Conservation (phyloP, 2,113 vertebrate species). For the Pelvicachromis taeniatus region DNA sequence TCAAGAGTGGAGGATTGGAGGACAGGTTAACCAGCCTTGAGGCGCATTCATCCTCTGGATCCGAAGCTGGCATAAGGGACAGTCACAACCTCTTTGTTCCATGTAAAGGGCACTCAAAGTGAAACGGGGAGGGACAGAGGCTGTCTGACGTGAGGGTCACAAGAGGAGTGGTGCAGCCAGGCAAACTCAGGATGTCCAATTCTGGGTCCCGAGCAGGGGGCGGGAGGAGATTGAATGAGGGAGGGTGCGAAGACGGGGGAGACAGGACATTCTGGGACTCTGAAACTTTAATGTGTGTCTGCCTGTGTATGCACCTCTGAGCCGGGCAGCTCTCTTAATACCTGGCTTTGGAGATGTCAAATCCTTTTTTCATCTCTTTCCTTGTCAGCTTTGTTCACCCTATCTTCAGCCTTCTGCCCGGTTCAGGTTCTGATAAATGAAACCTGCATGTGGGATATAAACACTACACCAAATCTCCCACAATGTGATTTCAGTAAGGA, state of each 20-base stretch:
- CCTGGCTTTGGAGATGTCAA: slow-evolving; percentile 64
- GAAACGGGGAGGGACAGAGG: slow-evolving; percentile 42
- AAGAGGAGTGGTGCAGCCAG: slow-evolving; percentile 7
- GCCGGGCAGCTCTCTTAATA: slow-evolving; percentile 63
- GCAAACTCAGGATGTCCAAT: slow-evolving; percentile 18
- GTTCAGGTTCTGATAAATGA: slow-evolving; percentile 43
- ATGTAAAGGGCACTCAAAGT: slow-evolving; percentile 50
- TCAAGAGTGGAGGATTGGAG: background rate
- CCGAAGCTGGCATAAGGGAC: slow-evolving; percentile 25
- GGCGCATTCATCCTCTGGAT: slow-evolving; percentile 31
- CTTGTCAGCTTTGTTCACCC: slow-evolving; percentile 57
- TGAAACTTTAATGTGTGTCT: slow-evolving; percentile 66
- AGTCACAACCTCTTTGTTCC: slow-evolving; percentile 23
- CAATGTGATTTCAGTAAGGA: background rate
- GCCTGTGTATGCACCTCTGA: slow-evolving; percentile 60
- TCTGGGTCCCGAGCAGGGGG: background rate
- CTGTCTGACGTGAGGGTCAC: slow-evolving; percentile 38
- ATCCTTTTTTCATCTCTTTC: slow-evolving; percentile 47
- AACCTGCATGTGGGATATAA: slow-evolving; percentile 1
- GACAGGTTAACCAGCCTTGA: slow-evolving; percentile 7
- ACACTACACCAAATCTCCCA: background rate
- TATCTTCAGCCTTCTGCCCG: slow-evolving; percentile 50
- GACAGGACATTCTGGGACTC: slow-evolving; percentile 49
- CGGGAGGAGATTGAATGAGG: background rate
- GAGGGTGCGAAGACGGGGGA: background rate